Base-by-base conservation (phyloP, 2,113 vertebrate species). In the Alexandromys fortis region DNA sequence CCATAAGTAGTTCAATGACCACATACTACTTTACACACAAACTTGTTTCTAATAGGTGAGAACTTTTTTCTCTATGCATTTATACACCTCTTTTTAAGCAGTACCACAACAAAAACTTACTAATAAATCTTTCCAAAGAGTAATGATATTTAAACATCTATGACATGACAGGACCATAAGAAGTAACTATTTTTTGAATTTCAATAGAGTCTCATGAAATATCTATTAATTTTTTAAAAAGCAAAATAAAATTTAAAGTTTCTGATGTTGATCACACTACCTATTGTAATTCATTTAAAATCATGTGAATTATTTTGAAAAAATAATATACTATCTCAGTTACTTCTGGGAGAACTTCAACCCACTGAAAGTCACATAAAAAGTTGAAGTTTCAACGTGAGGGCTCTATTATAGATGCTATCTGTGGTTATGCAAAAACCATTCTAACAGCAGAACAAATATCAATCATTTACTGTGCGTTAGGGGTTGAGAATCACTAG, bases 1-100 rank as follows among this genome's bases (percentile, higher is more conserved):
- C 4, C 86, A 70, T 94, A 94, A 94, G 63, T 35, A 93, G 86
- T 86, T 33, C 24, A 90, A 73, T 70, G 83, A 89, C 65, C 5
- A 52, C 76, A 49, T 72, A 77, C 88, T 94, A 75, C 33, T 94
- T 96, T 83, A 82, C 55, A 93, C 86, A 47, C 9, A 94, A 81
- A 73, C 22, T 89, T 85, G 42, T 35, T 92, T 89, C 92, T 91
- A 45, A 8, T 42, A 21, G 38, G 47, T 91, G 26, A 86, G n/a
- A 96, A 94, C 55, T 38, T 82, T 77, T 81, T 89, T 55, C 14
- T 95, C 77, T 72, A 82, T 42, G 63, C 68, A 76, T 90, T 83
- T 81, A 45, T 91, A 47, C 42, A 87, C 21, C 90, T 76, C 26
- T 90, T 86, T 93, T 93, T 86, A 47, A 38, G 63, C 73, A 78